phyloP scores from a whole-genome alignment of 2,113 vertebrate genomes.

The Laticauda laticaudata region DNA sequence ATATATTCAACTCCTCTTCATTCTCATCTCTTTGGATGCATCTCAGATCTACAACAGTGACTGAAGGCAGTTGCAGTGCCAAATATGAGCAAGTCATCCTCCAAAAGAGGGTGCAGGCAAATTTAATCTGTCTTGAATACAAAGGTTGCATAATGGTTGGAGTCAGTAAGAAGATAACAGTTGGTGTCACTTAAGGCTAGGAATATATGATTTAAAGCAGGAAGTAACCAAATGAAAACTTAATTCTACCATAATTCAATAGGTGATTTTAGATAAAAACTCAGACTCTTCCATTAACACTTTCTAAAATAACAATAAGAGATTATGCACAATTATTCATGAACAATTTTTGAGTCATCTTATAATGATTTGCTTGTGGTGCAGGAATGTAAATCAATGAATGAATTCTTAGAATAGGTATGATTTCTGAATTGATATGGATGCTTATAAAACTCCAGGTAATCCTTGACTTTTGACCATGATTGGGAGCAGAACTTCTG shows the following conservation, averaged over 20 bases:
- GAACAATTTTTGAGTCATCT: not conserved
- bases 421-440: not conserved
- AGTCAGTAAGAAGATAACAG: not conserved
- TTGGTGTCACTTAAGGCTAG: not conserved
- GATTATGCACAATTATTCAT: not conserved
- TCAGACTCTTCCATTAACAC: not conserved
- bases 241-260: not conserved
- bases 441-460: not conserved
- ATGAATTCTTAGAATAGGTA: not conserved
- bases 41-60: not conserved
- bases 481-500: not conserved
- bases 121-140: not conserved
- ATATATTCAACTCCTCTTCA: not conserved
- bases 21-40: not conserved
- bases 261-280: not conserved
- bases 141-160: not conserved
- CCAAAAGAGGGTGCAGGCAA: not conserved
- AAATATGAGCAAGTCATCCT: not conserved
- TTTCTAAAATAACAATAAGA: not conserved
- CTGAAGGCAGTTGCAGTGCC: not conserved
- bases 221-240: not conserved
- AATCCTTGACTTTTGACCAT: not conserved
- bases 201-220: too few relatives aligned
- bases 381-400: not conserved
- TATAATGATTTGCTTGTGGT: not conserved